Base-by-base conservation (phyloP, 2,797 vertebrate genomes). In the Anabas testudineus region DNA sequence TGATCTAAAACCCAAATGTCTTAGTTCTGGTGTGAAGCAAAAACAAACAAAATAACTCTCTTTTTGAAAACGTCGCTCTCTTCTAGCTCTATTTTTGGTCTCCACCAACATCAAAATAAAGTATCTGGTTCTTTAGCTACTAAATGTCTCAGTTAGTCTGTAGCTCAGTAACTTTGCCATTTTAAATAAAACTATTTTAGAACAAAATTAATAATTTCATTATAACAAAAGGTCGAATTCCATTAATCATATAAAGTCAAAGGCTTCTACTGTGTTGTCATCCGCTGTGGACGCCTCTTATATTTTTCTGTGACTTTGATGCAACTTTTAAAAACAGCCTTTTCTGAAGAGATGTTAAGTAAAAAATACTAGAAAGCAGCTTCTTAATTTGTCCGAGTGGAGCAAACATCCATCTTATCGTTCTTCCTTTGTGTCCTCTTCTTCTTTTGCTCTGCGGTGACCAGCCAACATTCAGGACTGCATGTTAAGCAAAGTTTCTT, bases 401-500 rank as follows among this genome's bases (percentile, higher is more conserved):
- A 62, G 47, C 1, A 5, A 76, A 54, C 59, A 78, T 82, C 65
- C 58, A 66, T 71, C 73, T 84, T 59, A 73, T 76, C 59, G 74
- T 48, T 51, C 61, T 60, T 18, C 58, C 47, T 69, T 52, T 42
- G 18, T 80, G 34, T 74, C 46, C 41, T 77, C 42, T 37, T 71
- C 74, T 54, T 55, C 13, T 28, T 69, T 57, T 26, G 49, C 57
- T 61, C 67, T 58, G 41, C 79, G 71, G 64, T 70, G 73, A 79
- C 72, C 60, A 42, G 53, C 76, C 75, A 83, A 81, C 76, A 74
- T 74, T 74, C 82, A 83, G 74, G 67, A 87, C 66, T 89, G 87
- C 84, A 87, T 87, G 87, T 89, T 89, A 87, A 90, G 78, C 82
- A 85, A 86, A 85, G 74, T 87, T 87, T 88, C 85, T 83, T 73